Conservation (phyloP, 2,888 invertebrate species). For the Vandiemenella viatica region DNA sequence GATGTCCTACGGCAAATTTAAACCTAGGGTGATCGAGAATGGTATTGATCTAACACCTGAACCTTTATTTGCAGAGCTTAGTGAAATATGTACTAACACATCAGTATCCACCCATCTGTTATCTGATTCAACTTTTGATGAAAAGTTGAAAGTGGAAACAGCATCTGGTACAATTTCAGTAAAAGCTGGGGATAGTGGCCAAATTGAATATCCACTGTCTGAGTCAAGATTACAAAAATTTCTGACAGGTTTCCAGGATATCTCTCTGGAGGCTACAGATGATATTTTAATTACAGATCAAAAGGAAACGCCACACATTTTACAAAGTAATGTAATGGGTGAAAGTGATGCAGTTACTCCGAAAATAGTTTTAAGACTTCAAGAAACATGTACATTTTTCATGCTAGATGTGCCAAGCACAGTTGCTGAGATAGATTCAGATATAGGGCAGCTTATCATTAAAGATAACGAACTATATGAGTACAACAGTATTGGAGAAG, state of each 20-base stretch:
- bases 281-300: not conserved
- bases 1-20: no score
- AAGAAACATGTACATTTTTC: slow-evolving; percentile 48
- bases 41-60: slow-evolving; percentile 10
- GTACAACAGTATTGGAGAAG: slow-evolving; percentile 49
- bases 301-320: not conserved
- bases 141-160: not conserved
- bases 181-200: not conserved
- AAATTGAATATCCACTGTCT: not conserved
- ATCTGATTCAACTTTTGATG: not conserved
- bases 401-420: slow-evolving; percentile 47
- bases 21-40: slow-evolving; percentile 2
- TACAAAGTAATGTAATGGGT: not conserved
- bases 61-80: not conserved
- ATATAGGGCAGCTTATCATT: slow-evolving; percentile 40
- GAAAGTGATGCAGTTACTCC: not conserved
- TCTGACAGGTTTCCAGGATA: not conserved
- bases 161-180: not conserved
- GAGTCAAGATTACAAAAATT: slow-evolving; percentile 1
- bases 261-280: not conserved
- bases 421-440: slow-evolving; percentile 42
- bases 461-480: slow-evolving; percentile 51
- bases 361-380: slow-evolving; percentile 33
- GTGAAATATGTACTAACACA: not conserved
- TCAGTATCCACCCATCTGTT: not conserved